A percentile compares a stretch with the other conserved stretches of the same genome.
phyloP scores from a whole-genome alignment of 2,113 vertebrate species.

The Macquaria ambigua region DNA sequence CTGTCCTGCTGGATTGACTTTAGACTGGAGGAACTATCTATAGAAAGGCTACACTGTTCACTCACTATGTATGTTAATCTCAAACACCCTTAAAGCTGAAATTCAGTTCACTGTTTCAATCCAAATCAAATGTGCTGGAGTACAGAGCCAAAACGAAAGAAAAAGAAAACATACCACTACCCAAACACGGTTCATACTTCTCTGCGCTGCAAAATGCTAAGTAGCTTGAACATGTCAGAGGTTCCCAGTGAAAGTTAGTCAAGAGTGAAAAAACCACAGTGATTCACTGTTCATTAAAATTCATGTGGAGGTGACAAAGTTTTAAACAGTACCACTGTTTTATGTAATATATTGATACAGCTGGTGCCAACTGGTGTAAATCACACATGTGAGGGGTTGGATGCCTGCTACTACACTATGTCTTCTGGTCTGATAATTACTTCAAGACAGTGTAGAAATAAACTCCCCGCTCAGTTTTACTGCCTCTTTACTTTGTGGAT shows the following conservation, averaged over 20 bases:
- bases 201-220: background rate
- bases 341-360: slow-evolving; percentile 37
- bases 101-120: background rate
- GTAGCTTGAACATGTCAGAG: slow-evolving; percentile 16
- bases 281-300: slow-evolving; percentile 48
- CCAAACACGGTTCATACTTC: background rate
- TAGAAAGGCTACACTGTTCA: background rate
- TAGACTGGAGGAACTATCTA: background rate
- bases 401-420: background rate
- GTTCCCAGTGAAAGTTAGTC: slow-evolving; percentile 24
- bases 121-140: background rate
- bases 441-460: background rate
- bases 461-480: slow-evolving; percentile 1
- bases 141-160: background rate
- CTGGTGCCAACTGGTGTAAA: slow-evolving; percentile 15
- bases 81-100: background rate
- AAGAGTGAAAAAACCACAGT: slow-evolving; percentile 5
- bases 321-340: slow-evolving; percentile 19
- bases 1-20: background rate
- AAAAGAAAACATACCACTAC: background rate
- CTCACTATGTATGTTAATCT: background rate
- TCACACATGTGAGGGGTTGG: background rate
- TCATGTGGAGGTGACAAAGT: slow-evolving; percentile 41
- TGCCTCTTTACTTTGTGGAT: background rate
- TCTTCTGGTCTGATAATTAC: background rate